These are phyloP conservation scores for Habroteleia sp. DNA, from an alignment of 2,888 invertebrate genomes.

Conservation along the genomic window DNA sequence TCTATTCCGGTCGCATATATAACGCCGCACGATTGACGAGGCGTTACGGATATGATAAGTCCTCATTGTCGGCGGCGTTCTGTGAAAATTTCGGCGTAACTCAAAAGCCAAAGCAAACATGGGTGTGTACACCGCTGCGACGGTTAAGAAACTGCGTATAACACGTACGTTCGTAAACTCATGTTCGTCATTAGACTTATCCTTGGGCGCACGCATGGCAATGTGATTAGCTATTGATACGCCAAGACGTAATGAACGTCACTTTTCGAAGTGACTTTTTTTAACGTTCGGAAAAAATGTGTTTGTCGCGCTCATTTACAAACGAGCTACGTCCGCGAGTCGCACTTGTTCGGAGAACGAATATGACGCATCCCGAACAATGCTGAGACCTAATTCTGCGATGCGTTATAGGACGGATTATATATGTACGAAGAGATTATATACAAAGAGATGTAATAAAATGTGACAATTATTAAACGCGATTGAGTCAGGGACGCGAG, in stretches of 20 bases:
- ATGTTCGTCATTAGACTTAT: slow-evolving; percentile 56
- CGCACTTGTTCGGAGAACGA: slow-evolving; percentile 4
- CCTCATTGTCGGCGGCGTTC: slow-evolving; percentile 70
- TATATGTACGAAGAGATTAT: slow-evolving; percentile 18
- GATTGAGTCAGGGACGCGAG: neutral
- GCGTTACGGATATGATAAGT: slow-evolving; percentile 71
- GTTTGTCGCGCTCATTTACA: slow-evolving; percentile 12
- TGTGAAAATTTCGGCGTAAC: slow-evolving; percentile 79
- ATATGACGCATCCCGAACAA: slow-evolving; percentile 10
- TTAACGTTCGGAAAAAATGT: slow-evolving; percentile 7
- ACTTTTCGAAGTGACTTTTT: slow-evolving; percentile 20
- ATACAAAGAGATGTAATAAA: slow-evolving; percentile 5
- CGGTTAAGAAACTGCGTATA: slow-evolving; percentile 69
- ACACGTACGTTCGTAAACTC: slow-evolving; percentile 54
- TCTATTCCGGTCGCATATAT: slow-evolving; percentile 70
- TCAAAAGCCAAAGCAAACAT: slow-evolving; percentile 80
- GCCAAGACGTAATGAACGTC: slow-evolving; percentile 32
- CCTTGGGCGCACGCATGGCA: slow-evolving; percentile 34
- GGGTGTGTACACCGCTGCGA: slow-evolving; percentile 74
- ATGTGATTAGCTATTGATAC: slow-evolving; percentile 45
- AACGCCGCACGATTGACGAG: slow-evolving; percentile 66
- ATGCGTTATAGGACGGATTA: slow-evolving; percentile 3
- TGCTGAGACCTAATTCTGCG: slow-evolving; percentile 5
- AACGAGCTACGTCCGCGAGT: slow-evolving; percentile 8
- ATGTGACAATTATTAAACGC: slow-evolving; percentile 30